Percentiles rank a stretch among this genome's conserved stretches.
Evolutionary conservation across 2,113 vertebrate species (phyloP).

Genomic region (Chinchilla lanigera): DNA sequence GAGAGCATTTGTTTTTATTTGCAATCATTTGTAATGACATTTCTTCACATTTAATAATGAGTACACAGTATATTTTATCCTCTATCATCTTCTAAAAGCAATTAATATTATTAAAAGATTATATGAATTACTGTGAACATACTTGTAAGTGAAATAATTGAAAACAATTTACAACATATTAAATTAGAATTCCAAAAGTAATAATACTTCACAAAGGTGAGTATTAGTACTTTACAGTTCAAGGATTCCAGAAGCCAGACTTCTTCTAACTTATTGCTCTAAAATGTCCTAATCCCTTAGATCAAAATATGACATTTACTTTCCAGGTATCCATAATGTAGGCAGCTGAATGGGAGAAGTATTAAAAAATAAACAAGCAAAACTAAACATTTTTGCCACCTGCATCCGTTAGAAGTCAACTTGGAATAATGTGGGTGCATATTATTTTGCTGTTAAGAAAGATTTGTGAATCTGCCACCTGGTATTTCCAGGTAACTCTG

Average conservation of each 20-base stretch:
- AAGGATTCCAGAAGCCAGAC: conserved; percentile 1
- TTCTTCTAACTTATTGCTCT: not conserved
- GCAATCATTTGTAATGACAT: not conserved
- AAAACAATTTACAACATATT: not conserved
- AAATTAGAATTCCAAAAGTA: not conserved
- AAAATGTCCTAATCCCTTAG: rapidly evolving
- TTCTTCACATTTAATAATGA: not conserved
- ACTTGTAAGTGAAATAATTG: not conserved
- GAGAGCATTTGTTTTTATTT: not conserved
- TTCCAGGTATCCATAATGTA: not conserved
- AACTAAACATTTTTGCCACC: not conserved
- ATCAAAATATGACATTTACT: not conserved
- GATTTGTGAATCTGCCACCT: not conserved
- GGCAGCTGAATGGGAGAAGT: not conserved
- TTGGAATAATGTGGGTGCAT: too few species aligned
- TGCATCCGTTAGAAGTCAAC: too few species aligned
- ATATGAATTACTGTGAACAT: not conserved
- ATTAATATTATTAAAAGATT: not conserved
- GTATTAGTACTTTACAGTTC: not conserved
- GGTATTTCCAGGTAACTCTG: not conserved
- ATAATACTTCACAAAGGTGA: not conserved
- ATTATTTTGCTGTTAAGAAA: not conserved
- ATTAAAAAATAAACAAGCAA: not conserved
- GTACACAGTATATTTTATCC: not conserved
- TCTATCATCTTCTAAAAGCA: not conserved